Base-by-base conservation (phyloP, 2,113 vertebrate genomes). In the Merops nubicus region DNA sequence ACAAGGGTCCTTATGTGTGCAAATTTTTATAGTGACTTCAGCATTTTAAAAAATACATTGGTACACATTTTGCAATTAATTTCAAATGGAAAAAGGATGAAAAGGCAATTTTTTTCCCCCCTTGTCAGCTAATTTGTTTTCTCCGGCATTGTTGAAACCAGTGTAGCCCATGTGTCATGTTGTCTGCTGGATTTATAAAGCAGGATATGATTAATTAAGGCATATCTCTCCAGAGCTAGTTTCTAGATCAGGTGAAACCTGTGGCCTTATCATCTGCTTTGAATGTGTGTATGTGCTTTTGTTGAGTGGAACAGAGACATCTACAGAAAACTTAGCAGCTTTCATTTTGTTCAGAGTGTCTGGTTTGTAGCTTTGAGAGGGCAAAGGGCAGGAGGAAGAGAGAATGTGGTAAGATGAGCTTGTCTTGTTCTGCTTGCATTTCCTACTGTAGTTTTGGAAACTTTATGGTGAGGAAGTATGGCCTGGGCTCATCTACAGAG, bases 21-120 rank as follows among this genome's bases (percentile, higher is more conserved):
- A 56, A 48, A n/a, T 85, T 85, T 95, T 96, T 96, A 16, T 86
- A 70, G 69, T 69, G 57, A 85, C 67, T 80, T 96, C 67, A 95
- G 90, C 88, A 70, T 90, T 95, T 97, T 96, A n/a, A n/a, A n/a
- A n/a, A n/a, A n/a, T 86, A 34, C 45, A 25, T 17, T 59, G 23
- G 11, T 91, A 74, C 16, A 47, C 0, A 0, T 70, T 89, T 87
- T 87, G 70, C 59, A 91, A 88, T 95, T 96, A 96, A 88, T 88
- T 93, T 91, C 50, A 77, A 47, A 21, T 59, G 42, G 29, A 48
- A 93, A 93, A 93, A 34, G 63, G 82, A 79, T 90, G 74, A 90
- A 90, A 88, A 88, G 26, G 70, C 88, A 73, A 0, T 42, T 90
- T 94, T 94, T 94, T 89, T n/a, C n/a, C 28, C 51, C n/a, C 63